phyloP scores from a whole-genome alignment of 1,140 invertebrate genomes.

The Hypothenemus hampei region DNA sequence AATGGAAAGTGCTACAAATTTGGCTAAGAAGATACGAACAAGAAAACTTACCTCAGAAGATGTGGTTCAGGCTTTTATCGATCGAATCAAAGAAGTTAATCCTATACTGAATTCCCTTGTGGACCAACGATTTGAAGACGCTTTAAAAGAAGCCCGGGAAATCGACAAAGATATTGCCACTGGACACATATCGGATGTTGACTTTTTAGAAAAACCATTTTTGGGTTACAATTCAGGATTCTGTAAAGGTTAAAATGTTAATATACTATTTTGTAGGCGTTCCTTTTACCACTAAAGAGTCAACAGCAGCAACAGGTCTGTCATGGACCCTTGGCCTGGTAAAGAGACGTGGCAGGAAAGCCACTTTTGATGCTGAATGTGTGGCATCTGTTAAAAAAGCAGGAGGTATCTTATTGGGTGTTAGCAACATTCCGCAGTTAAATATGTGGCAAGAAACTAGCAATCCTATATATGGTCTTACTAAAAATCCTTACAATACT shows the following conservation, averaged over 20 bases:
- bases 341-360: conserved; percentile 51
- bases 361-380: conserved; percentile 70
- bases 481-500: conserved; percentile 88
- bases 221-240: conserved; percentile 50
- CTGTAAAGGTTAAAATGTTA: background rate
- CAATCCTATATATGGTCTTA: conserved; percentile 88
- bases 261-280: conserved; percentile 52
- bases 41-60: conserved; percentile 60
- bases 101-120: conserved; percentile 74
- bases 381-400: conserved; percentile 68
- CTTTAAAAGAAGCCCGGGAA: conserved; percentile 67
- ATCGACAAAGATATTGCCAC: conserved; percentile 63
- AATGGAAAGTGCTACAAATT: conserved; percentile 57
- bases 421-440: conserved; percentile 91
- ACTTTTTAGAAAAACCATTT: conserved; percentile 62
- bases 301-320: conserved; percentile 55
- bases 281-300: conserved; percentile 72
- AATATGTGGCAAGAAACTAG: conserved; percentile 80
- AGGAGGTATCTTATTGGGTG: conserved; percentile 77
- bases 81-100: conserved; percentile 76
- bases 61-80: conserved; percentile 69
- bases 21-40: conserved; percentile 62
- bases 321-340: conserved; percentile 62
- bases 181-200: conserved; percentile 50
- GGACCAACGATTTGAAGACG: conserved; percentile 69